phyloP scores from a whole-genome alignment of 2,888 invertebrate species.

The Stenichneumon culpator region DNA sequence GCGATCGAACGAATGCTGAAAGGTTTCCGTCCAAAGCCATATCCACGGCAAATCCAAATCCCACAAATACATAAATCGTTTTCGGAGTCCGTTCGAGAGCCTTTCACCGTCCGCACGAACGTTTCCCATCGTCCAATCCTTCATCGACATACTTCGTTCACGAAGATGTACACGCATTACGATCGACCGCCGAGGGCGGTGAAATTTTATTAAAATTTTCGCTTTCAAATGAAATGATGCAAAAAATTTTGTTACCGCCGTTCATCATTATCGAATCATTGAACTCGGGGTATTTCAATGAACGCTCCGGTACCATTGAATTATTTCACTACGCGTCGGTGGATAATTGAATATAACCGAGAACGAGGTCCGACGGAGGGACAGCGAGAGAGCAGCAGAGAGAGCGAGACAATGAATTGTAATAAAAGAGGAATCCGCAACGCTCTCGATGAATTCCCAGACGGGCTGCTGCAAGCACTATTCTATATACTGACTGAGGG shows the following conservation, averaged over 20 bases:
- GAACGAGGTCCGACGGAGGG: background rate
- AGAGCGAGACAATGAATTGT: slow-evolving; percentile 44
- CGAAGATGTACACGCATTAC: background rate
- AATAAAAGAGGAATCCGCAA: slow-evolving; percentile 61
- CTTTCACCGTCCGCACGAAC: too few relatives aligned
- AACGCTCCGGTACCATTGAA: slow-evolving; percentile 18
- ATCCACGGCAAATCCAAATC: background rate
- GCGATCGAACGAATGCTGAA: background rate
- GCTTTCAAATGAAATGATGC: background rate
- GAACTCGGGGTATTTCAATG: slow-evolving; percentile 21
- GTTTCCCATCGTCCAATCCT: too few relatives aligned
- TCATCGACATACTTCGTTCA: background rate
- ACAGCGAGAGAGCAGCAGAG: background rate
- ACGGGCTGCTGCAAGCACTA: slow-evolving; percentile 43
- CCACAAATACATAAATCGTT: background rate
- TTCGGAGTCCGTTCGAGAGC: too few relatives aligned
- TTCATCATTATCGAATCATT: slow-evolving; percentile 53
- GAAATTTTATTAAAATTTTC: slow-evolving; percentile 4
- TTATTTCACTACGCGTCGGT: slow-evolving; percentile 41
- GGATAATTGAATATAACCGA: slow-evolving; percentile 53
- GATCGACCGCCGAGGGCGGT: background rate
- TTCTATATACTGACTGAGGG: slow-evolving; percentile 8
- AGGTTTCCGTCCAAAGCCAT: background rate
- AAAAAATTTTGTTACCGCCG: slow-evolving; percentile 15
- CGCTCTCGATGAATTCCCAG: slow-evolving; percentile 65